Evolutionary conservation across 2,888 invertebrate genomes (phyloP).

Genomic region (Ormia ochracea): DNA sequence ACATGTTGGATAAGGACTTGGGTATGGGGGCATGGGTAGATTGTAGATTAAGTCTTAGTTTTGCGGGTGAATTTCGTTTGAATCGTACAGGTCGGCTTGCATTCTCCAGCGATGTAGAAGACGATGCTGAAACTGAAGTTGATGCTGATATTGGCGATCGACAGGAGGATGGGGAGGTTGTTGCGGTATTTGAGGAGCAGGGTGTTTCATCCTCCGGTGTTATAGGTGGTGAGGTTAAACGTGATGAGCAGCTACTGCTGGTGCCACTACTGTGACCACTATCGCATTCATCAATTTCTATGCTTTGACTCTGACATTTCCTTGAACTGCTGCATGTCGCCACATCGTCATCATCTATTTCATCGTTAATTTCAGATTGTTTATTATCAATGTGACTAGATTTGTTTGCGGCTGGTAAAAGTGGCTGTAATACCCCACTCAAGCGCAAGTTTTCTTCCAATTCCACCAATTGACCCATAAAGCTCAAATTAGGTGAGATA

Average conservation of each 20-base stretch:
- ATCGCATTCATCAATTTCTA: slow-evolving; percentile 65
- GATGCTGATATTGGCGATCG: slow-evolving; percentile 55
- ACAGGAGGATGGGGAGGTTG: slow-evolving; percentile 48
- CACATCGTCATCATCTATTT: slow-evolving; percentile 20
- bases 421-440: slow-evolving; percentile 72
- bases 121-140: slow-evolving; percentile 62
- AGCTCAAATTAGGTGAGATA: slow-evolving; percentile 96
- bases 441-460: slow-evolving; percentile 84
- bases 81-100: slow-evolving; percentile 68
- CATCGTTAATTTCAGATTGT: neutral
- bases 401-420: slow-evolving; percentile 63
- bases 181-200: slow-evolving; percentile 65
- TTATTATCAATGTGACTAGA: slow-evolving; percentile 58
- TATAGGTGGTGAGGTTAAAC: slow-evolving; percentile 72
- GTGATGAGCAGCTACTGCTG: slow-evolving; percentile 71
- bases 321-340: slow-evolving; percentile 21
- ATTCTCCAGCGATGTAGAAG: slow-evolving; percentile 61
- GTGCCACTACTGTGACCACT: slow-evolving; percentile 63
- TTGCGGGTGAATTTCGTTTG: slow-evolving; percentile 72
- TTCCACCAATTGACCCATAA: slow-evolving; percentile 93
- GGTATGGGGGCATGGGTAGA: slow-evolving; percentile 70
- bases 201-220: slow-evolving; percentile 69
- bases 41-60: slow-evolving; percentile 71
- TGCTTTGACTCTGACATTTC: slow-evolving; percentile 67
- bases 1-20: slow-evolving; percentile 73